Evolutionary conservation across 2,797 vertebrate genomes (phyloP), one percentile per base, ranked within the genome.

Genomic region (Galago senegalensis): DNA sequence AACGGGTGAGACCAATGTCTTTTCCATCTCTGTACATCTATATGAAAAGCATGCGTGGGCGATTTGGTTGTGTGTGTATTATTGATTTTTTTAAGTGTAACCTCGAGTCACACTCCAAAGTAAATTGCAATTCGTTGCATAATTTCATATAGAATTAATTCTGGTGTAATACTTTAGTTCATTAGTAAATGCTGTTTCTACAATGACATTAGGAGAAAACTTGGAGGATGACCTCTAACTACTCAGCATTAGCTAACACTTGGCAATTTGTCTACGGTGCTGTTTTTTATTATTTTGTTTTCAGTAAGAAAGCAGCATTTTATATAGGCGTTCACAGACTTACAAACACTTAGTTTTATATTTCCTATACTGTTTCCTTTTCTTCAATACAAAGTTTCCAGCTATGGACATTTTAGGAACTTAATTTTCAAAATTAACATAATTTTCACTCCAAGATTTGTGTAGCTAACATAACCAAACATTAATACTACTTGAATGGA

Each of bases 401-500:
- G 13, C 29, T 14, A 53, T n/a, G 1, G 25, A 49, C 7, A 17
- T 20, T 80, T 93, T 40, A 29, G 23, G 17, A 58, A 93, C 17
- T 63, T 58, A 82, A 20, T 53, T 93, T 14, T 56, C 18, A 73
- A 23, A 77, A 53, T 23, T 69, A 5, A 90, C 65, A 5, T 25
- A 49, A 2, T 49, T 27, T 67, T 67, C 40, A 73, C 37, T 72
- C 20, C 34, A 53, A 43, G 14, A 60, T 61, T 9, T 93, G 61
- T 69, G 14, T 37, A 29, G n/a, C 12, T 10, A 75, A 20, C 23
- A 61, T 4, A 49, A 65, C 85, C 20, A 93, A 91, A 67, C 43
- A 85, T 80, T 56, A 58, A 70, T 70, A 61, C 25, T 79, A 77
- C 23, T 93, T 84, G 14, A 76, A 87, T 80, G 7, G 65, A 91